A percentile compares a stretch with the other conserved stretches of the same genome.
Conservation (phyloP, 2,797 vertebrate species). For the Rhabdomys pumilio region DNA sequence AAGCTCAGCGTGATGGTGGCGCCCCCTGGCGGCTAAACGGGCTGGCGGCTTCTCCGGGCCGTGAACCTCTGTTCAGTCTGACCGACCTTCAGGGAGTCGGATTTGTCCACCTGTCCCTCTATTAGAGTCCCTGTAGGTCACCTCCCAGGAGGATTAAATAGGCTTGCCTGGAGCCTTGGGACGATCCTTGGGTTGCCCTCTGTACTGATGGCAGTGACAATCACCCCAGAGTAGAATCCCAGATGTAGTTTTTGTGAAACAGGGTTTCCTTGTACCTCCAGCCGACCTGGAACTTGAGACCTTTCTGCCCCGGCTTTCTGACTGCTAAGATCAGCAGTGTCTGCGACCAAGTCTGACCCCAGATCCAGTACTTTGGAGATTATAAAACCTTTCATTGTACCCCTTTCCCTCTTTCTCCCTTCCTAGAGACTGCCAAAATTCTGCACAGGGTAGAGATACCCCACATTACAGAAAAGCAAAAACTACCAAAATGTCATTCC, state of each 20-base stretch:
- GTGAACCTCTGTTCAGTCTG: neutral
- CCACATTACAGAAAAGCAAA: neutral
- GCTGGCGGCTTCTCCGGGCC: neutral
- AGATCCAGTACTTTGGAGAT: neutral
- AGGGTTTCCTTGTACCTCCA: neutral
- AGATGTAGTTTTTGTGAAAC: neutral
- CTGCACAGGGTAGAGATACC: neutral
- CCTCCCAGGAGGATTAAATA: neutral
- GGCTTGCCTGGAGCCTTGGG: neutral
- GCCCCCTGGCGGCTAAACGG: slow-evolving; percentile 62
- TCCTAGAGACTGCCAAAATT: slow-evolving; percentile 40
- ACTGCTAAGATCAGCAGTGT: neutral
- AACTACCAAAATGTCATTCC: neutral
- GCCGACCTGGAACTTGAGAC: neutral
- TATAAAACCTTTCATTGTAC: neutral
- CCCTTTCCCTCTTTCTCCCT: neutral
- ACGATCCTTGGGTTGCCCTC: neutral
- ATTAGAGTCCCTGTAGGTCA: neutral
- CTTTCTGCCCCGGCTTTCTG: neutral
- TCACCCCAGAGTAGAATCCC: neutral
- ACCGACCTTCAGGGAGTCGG: neutral
- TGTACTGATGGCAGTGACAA: neutral
- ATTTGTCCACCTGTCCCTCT: neutral
- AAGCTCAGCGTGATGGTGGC: neutral
- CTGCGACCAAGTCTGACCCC: neutral